Evolutionary conservation across 1,140 invertebrate species (phyloP).

Genomic region (Gonatopus flavifemur): DNA sequence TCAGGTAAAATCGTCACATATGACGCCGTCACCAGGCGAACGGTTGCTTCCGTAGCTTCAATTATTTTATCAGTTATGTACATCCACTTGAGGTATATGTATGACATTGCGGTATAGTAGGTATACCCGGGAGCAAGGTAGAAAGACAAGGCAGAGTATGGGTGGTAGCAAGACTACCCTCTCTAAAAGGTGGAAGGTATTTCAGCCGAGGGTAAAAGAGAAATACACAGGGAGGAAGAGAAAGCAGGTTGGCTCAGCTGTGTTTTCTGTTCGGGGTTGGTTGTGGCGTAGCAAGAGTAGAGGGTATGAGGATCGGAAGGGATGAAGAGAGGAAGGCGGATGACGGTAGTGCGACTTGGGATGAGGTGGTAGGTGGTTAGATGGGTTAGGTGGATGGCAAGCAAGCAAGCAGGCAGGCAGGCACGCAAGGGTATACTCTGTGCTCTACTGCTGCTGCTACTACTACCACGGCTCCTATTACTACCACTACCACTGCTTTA

Average conservation of each 20-base stretch:
- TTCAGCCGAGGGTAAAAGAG: conserved; percentile 40
- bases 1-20: no score
- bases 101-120: no score
- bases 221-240: no score
- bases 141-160: conserved; percentile 14
- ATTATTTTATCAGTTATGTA: conserved; percentile 31
- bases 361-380: conserved; percentile 23
- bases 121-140: no score
- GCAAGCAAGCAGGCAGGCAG: conserved; percentile 2
- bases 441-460: conserved; percentile 25
- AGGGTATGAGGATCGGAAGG: conserved; percentile 29
- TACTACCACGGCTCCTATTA: not conserved
- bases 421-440: conserved; percentile 48
- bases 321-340: conserved; percentile 34
- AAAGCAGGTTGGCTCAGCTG: conserved; percentile 54
- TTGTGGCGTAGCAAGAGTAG: conserved; percentile 36
- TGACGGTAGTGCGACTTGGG: conserved; percentile 18
- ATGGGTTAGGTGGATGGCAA: conserved; percentile 43
- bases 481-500: not conserved
- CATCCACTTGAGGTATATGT: no score
- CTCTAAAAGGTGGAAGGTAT: conserved; percentile 42
- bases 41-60: conserved; percentile 17
- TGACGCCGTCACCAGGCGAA: no score
- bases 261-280: conserved; percentile 49
- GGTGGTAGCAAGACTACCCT: conserved; percentile 33